Evolutionary conservation across 1,140 invertebrate species (phyloP), one percentile per base, ranked within the genome.

Genomic region (Littorina saxatilis): DNA sequence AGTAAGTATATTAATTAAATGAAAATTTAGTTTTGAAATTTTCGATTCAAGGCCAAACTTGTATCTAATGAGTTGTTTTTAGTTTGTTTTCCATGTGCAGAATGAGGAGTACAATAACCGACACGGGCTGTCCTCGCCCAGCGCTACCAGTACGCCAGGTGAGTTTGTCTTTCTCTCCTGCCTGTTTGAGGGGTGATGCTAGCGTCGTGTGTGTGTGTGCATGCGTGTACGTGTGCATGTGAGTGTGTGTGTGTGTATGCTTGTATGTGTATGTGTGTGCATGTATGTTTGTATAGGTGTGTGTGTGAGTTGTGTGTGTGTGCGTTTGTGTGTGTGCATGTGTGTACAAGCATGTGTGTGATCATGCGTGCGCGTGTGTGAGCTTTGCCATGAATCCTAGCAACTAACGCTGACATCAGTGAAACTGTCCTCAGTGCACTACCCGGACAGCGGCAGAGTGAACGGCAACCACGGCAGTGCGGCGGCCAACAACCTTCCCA

Each of bases 111-210:
- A 84, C 82, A 63, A 86, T 32, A 81, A 79, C 43, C 77, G 80
- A 39, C 82, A 85, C 61, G 86, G 85, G 61, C 76, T 83, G 9
- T 82, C 87, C 35, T 83, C 87, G 15, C 88, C 90, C 13, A 88
- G 82, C 84, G 87, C 89, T 47, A 89, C 89, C 39, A 90, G 89
- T 81, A 90, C 90, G 29, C 90, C 90, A 85, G 87, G 90, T 91
- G 84, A 68, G n/a, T 15, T 23, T 39, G 73, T 17, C n/a, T n/a
- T n/a, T n/a, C n/a, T n/a, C n/a, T n/a, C n/a, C n/a, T n/a, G n/a
- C n/a, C n/a, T n/a, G 11, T 47, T 20, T 43, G 35, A 52, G 47
- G 29, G 23, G 11, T 23, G 15, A 32, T 55, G 11, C n/a, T 23
- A 13, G 20, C 37, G 29, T 35, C n/a, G 29, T 50, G 20, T 27